Conservation (phyloP, 2,888 invertebrate genomes). For the Nomada fabriciana region DNA sequence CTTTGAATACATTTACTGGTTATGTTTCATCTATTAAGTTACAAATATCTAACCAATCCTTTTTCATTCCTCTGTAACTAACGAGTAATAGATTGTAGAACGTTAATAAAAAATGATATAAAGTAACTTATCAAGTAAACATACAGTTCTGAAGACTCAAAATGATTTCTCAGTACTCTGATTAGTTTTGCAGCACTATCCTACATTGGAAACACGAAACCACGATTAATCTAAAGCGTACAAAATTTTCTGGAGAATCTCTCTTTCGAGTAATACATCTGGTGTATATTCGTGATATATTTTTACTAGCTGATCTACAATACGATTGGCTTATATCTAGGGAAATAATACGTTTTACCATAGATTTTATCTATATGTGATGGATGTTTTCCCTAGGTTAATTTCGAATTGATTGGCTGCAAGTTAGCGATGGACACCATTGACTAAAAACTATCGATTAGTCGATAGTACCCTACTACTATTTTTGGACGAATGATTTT, state of each 20-base stretch:
- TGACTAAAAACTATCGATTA: too few relatives aligned
- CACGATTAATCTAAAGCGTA: conserved; percentile 15
- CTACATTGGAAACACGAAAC: conserved; percentile 25
- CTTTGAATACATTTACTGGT: conserved; percentile 43
- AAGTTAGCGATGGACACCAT: too few relatives aligned
- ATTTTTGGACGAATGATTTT: too few relatives aligned
- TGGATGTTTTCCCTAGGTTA: conserved; percentile 12
- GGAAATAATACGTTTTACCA: conserved; percentile 25
- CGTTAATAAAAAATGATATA: neutral
- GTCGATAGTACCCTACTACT: too few relatives aligned
- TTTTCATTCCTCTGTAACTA: conserved; percentile 40
- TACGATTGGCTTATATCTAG: conserved; percentile 35
- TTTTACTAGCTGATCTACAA: conserved; percentile 36
- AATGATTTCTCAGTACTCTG: neutral
- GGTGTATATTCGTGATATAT: neutral
- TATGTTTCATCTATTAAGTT: conserved; percentile 55
- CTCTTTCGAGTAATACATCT: conserved; percentile 21
- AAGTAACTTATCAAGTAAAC: neutral
- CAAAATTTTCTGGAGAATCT: conserved; percentile 9
- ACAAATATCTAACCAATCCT: conserved; percentile 33
- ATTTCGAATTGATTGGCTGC: conserved; percentile 18
- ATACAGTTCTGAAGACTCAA: conserved; percentile 2
- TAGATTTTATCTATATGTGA: conserved; percentile 13
- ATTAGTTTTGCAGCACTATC: neutral
- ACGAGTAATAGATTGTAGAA: neutral